These are phyloP conservation scores for Ornithoptera priamus DNA, from an alignment of 2,888 invertebrate genomes.

Conservation along the genomic window DNA sequence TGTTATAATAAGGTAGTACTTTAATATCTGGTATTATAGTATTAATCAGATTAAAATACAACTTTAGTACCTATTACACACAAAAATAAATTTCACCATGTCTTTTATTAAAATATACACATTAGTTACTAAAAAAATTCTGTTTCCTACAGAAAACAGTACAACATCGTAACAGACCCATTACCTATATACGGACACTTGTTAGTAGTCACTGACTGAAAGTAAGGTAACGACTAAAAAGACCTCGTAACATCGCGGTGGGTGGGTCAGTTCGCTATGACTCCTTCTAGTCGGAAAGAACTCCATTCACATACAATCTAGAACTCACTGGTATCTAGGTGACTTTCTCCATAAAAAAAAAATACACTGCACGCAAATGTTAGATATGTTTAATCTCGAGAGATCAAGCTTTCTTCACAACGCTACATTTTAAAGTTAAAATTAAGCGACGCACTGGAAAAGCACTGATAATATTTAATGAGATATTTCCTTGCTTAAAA, in stretches of 20 bases:
- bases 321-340: conserved; percentile 47
- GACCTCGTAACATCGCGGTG: conserved; percentile 15
- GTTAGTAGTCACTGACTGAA: conserved; percentile 19
- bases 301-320: conserved; percentile 43
- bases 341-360: conserved; percentile 50
- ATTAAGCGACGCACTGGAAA: too few relatives aligned
- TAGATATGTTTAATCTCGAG: not conserved
- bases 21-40: too few relatives aligned
- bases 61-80: too few relatives aligned
- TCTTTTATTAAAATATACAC: too few relatives aligned
- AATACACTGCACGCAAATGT: not conserved
- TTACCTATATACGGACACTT: conserved; percentile 1
- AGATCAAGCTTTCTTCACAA: too few relatives aligned
- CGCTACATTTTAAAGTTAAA: too few relatives aligned
- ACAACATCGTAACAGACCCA: not conserved
- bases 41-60: too few relatives aligned
- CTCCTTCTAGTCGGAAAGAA: conserved; percentile 29
- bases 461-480: too few relatives aligned
- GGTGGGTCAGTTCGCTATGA: conserved; percentile 5
- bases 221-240: conserved; percentile 26
- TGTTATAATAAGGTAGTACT: too few relatives aligned
- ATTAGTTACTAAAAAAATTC: too few relatives aligned
- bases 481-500: not conserved
- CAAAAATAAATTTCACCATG: too few relatives aligned
- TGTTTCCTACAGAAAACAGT: not conserved